phyloP scores from a whole-genome alignment of 2,888 invertebrate species.

The Mesorhabditis belari region DNA sequence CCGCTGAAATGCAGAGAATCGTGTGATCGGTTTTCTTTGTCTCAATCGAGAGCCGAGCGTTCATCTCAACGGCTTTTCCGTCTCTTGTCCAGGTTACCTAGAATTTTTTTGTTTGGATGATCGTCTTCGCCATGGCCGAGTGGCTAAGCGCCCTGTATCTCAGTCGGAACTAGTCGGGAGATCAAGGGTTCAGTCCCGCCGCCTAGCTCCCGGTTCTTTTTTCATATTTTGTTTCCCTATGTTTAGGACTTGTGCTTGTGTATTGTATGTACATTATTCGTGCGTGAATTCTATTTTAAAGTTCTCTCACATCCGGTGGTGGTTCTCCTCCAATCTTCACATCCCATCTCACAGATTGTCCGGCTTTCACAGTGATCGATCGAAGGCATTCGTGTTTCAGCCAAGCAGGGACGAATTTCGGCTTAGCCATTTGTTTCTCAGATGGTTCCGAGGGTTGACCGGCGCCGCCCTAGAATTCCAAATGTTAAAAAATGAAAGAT shows the following conservation, averaged over 20 bases:
- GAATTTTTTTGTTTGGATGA: too few species aligned
- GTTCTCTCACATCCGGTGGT: conserved; percentile 82
- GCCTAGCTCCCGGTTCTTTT: too few species aligned
- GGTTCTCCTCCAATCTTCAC: conserved; percentile 95
- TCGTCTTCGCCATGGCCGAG: too few species aligned
- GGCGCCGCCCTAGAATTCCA: conserved; percentile 75
- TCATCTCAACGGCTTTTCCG: conserved; percentile 38
- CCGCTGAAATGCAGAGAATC: conserved; percentile 78
- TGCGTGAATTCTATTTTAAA: too few species aligned
- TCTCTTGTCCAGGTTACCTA: conserved; percentile 77
- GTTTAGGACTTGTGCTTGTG: too few species aligned
- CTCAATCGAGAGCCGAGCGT: conserved; percentile 38
- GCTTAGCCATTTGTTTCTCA: conserved; percentile 86
- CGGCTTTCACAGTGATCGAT: conserved; percentile 86
- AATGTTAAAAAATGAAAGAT: neutral
- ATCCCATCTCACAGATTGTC: conserved; percentile 83
- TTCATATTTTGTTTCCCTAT: too few species aligned
- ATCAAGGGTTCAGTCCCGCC: too few species aligned
- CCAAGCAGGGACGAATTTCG: conserved; percentile 89
- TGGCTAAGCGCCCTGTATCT: too few species aligned
- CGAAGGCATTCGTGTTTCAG: conserved; percentile 81
- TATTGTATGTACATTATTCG: too few species aligned
- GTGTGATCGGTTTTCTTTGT: conserved; percentile 69
- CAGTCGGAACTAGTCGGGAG: too few species aligned
- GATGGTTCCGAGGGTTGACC: conserved; percentile 82